phyloP scores from a whole-genome alignment of 1,140 invertebrate species.

The Geopemphigus sp. region DNA sequence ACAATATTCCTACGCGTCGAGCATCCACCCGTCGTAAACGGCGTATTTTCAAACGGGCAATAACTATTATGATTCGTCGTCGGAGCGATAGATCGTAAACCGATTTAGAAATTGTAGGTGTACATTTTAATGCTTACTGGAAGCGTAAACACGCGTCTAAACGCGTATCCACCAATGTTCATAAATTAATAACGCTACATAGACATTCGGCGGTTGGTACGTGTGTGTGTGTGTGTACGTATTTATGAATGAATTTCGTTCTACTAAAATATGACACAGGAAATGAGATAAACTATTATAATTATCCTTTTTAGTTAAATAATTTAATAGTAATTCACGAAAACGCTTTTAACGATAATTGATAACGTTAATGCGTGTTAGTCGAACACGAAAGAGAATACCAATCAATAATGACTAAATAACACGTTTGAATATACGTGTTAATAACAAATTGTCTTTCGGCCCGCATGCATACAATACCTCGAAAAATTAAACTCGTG shows the following conservation, averaged over 20 bases:
- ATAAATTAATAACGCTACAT: too few relatives aligned
- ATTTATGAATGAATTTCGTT: conserved; percentile 14
- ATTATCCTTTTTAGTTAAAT: neutral
- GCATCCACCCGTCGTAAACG: too few relatives aligned
- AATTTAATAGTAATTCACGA: neutral
- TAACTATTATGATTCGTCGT: neutral
- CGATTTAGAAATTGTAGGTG: neutral
- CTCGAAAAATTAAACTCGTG: too few relatives aligned
- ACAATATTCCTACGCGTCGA: too few relatives aligned
- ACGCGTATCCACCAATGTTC: neutral
- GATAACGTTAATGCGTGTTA: neutral
- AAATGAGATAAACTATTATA: neutral
- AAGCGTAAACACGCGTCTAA: neutral
- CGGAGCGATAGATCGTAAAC: neutral
- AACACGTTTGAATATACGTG: neutral
- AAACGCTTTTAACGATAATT: neutral
- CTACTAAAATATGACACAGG: neutral
- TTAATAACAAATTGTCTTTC: too few relatives aligned
- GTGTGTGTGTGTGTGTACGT: too few relatives aligned
- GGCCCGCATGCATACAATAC: too few relatives aligned
- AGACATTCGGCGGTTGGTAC: neutral
- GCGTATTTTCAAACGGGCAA: neutral
- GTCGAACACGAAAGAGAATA: neutral
- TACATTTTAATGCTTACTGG: neutral
- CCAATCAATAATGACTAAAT: neutral